Conservation (phyloP, 2,797 vertebrate genomes). For the Takifugu ocellatus region DNA sequence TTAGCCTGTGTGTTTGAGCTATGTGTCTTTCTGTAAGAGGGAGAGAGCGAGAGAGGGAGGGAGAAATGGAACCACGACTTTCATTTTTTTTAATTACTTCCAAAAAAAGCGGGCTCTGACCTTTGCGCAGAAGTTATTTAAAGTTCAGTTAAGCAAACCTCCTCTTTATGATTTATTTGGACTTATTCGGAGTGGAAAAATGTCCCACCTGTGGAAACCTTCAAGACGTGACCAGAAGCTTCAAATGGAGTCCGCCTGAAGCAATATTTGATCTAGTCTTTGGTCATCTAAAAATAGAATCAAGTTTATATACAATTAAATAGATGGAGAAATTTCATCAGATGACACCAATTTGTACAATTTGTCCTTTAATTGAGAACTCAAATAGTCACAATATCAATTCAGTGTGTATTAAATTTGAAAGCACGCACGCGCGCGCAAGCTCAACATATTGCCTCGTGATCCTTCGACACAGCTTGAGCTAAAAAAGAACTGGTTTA, state of each 20-base stretch:
- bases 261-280: too few species aligned
- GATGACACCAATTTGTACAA: too few species aligned
- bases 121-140: slow-evolving; percentile 79
- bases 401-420: too few species aligned
- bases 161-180: slow-evolving; percentile 74
- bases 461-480: slow-evolving; percentile 25
- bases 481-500: slow-evolving; percentile 61
- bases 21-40: slow-evolving; percentile 31
- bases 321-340: too few species aligned
- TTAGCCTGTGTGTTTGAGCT: slow-evolving; percentile 6
- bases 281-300: too few species aligned
- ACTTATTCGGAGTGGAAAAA: slow-evolving; percentile 59
- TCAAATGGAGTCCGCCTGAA: too few species aligned
- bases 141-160: slow-evolving; percentile 76
- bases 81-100: slow-evolving; percentile 76
- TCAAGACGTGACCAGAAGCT: slow-evolving; percentile 30
- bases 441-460: too few species aligned
- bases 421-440: too few species aligned
- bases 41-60: slow-evolving; percentile 9
- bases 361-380: too few species aligned
- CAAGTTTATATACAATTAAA: too few species aligned
- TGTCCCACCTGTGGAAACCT: slow-evolving; percentile 27
- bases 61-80: slow-evolving; percentile 70
- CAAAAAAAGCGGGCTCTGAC: slow-evolving; percentile 70
- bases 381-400: too few species aligned